Conservation (phyloP, 2,113 vertebrate genomes). For the Machaerirhynchus nigripectus region DNA sequence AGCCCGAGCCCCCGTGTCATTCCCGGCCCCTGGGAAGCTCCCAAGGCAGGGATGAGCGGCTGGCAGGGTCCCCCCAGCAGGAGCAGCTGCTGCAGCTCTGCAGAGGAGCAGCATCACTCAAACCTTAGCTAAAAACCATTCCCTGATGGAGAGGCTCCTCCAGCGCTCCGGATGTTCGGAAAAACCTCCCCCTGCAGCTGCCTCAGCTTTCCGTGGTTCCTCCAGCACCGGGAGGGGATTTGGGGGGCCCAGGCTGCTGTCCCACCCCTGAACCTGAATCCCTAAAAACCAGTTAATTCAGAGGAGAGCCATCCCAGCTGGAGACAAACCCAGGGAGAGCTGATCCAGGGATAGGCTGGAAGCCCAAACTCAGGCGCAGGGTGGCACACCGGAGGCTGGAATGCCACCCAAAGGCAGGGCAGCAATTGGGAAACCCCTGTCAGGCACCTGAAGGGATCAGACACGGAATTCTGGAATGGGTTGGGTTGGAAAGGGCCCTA, state of each 20-base stretch:
- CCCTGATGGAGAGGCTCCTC: background rate
- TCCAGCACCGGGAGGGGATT: background rate
- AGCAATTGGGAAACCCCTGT: background rate
- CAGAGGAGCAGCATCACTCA: background rate
- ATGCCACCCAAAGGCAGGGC: background rate
- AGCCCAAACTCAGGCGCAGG: background rate
- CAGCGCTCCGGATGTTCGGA: rapidly evolving
- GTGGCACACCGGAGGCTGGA: background rate
- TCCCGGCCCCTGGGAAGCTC: background rate
- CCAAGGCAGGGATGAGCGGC: background rate
- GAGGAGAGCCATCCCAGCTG: background rate
- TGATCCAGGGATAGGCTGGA: background rate
- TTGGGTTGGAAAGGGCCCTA: background rate
- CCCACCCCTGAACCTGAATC: background rate
- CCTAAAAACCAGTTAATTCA: background rate
- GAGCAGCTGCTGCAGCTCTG: background rate
- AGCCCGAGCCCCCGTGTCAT: rapidly evolving
- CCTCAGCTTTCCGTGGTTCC: background rate
- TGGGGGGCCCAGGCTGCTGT: background rate
- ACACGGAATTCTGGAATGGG: background rate
- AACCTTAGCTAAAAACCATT: background rate
- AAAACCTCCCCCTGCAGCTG: background rate
- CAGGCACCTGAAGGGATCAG: background rate
- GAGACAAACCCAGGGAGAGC: background rate
- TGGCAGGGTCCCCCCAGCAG: background rate